Conservation (phyloP, 2,797 vertebrate species). For the Phaenicophaeus curvirostris region DNA sequence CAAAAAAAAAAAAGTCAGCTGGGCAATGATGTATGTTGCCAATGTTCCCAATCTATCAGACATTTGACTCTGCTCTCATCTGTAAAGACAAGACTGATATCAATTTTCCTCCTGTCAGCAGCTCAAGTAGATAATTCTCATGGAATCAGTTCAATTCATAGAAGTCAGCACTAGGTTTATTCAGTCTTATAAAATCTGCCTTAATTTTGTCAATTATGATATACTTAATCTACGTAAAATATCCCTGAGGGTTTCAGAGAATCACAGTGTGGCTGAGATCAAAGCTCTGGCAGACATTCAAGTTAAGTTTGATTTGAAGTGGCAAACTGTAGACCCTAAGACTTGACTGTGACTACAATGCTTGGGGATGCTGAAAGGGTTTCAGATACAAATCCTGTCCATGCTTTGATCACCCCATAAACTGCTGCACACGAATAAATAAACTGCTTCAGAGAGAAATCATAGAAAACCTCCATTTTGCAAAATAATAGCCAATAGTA, state of each 20-base stretch:
- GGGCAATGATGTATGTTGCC: constrained; percentile 12
- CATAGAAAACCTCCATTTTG: background rate
- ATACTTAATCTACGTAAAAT: background rate
- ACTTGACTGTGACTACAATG: background rate
- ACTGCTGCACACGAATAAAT: background rate
- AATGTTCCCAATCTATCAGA: background rate
- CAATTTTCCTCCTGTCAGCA: constrained; percentile 15
- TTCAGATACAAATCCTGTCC: constrained; percentile 4
- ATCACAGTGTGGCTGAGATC: background rate
- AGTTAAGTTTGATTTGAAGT: constrained; percentile 30
- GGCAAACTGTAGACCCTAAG: background rate
- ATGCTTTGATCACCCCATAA: constrained; percentile 5
- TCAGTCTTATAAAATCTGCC: constrained; percentile 51
- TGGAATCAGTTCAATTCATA: constrained; percentile 14
- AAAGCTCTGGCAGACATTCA: constrained; percentile 1
- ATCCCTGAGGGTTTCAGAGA: background rate
- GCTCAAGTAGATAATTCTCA: background rate
- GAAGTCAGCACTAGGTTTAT: background rate
- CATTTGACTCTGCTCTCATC: constrained; percentile 19
- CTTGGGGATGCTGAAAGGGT: background rate
- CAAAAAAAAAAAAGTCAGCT: background rate
- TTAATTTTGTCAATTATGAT: constrained; percentile 16
- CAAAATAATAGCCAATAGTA: background rate
- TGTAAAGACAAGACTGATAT: background rate
- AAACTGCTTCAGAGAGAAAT: background rate